Evolutionary conservation across 1,140 invertebrate species (phyloP).

Genomic region (Octopus sinensis): DNA sequence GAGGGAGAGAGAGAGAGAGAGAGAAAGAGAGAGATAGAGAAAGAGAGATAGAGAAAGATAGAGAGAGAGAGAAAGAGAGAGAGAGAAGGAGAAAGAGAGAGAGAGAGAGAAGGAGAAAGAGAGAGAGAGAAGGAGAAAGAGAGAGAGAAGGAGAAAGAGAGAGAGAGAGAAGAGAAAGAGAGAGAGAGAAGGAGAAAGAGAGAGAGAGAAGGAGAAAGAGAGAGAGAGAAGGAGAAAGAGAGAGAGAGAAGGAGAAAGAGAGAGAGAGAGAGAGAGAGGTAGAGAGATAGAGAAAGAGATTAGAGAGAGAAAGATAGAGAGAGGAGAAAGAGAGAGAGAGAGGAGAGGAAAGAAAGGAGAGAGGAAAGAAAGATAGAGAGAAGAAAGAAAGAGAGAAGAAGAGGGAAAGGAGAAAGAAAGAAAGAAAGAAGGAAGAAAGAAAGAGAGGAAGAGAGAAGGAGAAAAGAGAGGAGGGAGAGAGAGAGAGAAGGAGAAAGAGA

Average conservation of each 20-base stretch:
- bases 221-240: background rate
- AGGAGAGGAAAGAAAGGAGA: background rate
- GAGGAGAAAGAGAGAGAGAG: background rate
- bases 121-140: background rate
- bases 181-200: background rate
- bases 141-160: background rate
- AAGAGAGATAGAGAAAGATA: background rate
- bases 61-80: constrained; percentile 16
- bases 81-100: constrained; percentile 17
- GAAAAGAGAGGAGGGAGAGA: background rate
- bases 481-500: background rate
- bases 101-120: constrained; percentile 13
- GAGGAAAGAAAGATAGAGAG: background rate
- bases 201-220: background rate
- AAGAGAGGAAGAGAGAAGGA: background rate
- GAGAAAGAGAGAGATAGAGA: background rate
- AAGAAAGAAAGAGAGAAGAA: background rate
- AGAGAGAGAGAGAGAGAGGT: background rate
- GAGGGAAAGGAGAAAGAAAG: background rate
- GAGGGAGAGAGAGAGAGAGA: background rate
- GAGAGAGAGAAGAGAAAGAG: background rate
- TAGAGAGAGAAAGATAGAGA: background rate
- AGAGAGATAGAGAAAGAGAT: background rate
- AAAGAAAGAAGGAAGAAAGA: background rate
- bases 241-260: background rate